A percentile compares a stretch with the other conserved stretches of the same genome.
Conservation (phyloP, 2,888 invertebrate species). For the Julus scanicus region DNA sequence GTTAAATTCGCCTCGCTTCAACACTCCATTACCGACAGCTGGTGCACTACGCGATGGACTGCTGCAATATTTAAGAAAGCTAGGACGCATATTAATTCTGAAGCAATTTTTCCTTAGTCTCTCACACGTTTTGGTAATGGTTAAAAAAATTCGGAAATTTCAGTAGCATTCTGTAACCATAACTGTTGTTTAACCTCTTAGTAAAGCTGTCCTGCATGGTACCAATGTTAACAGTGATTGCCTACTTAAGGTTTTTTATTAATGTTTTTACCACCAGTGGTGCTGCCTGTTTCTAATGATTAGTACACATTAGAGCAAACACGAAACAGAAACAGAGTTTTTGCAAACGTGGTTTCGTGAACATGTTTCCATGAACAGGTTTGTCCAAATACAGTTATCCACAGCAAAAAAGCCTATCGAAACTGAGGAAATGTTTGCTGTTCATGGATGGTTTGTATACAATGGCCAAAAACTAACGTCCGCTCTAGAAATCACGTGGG, state of each 20-base stretch:
- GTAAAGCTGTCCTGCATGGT: not conserved
- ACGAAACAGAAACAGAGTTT: too few species aligned
- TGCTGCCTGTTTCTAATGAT: not conserved
- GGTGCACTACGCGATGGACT: not conserved
- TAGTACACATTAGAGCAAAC: too few species aligned
- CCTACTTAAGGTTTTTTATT: not conserved
- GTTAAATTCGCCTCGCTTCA: slow-evolving; percentile 34
- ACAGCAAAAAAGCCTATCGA: too few species aligned
- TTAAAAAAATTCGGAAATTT: not conserved
- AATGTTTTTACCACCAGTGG: not conserved
- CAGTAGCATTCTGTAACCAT: not conserved
- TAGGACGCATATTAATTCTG: not conserved
- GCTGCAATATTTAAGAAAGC: not conserved
- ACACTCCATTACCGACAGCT: slow-evolving; percentile 30
- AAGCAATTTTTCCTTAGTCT: not conserved
- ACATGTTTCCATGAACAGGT: too few species aligned
- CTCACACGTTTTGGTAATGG: not conserved
- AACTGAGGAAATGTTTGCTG: too few species aligned
- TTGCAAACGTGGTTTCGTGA: too few species aligned
- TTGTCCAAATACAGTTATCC: too few species aligned
- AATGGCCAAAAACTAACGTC: too few species aligned
- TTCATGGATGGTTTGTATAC: too few species aligned
- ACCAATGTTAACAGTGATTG: not conserved
- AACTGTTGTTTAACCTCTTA: not conserved
- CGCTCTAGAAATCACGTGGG: too few species aligned